A percentile compares a stretch with the other conserved stretches of the same genome.
phyloP scores from a whole-genome alignment of 2,797 vertebrate genomes.

The Labeo calbasu region DNA sequence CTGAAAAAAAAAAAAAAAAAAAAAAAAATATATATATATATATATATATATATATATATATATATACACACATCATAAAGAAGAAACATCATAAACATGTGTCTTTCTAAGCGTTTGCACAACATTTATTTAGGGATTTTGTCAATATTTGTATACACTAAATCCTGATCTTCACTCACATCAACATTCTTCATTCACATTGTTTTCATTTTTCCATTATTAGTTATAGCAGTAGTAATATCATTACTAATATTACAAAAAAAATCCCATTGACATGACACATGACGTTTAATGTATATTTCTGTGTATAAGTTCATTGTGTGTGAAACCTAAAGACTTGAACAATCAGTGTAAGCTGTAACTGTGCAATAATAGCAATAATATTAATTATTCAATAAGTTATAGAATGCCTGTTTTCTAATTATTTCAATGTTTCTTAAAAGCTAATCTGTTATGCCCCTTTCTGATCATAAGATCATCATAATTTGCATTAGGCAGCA shows the following conservation, averaged over 20 bases:
- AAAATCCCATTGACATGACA: neutral
- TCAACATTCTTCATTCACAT: constrained; percentile 55
- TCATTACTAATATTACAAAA: too few species aligned
- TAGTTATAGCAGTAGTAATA: neutral
- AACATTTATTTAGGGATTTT: constrained; percentile 47
- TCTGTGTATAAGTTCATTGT: neutral
- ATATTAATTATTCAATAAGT: neutral
- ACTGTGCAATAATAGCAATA: neutral
- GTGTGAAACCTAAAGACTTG: neutral
- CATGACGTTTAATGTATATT: neutral
- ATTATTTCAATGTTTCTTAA: neutral
- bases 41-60: too few species aligned
- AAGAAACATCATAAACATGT: neutral
- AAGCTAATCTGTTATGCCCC: neutral
- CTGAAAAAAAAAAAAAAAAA: neutral
- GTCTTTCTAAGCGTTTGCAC: constrained; percentile 25
- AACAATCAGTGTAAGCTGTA: neutral
- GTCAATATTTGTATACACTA: constrained; percentile 42
- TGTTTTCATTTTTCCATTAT: neutral
- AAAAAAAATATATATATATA: too few species aligned
- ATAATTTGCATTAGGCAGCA: neutral
- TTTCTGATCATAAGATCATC: neutral
- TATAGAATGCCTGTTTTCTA: neutral
- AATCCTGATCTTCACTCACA: constrained; percentile 76
- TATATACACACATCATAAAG: too few species aligned